Evolutionary conservation across 1,140 invertebrate genomes (phyloP), one percentile per base, ranked within the genome.

Genomic region (Dysdera silvatica): DNA sequence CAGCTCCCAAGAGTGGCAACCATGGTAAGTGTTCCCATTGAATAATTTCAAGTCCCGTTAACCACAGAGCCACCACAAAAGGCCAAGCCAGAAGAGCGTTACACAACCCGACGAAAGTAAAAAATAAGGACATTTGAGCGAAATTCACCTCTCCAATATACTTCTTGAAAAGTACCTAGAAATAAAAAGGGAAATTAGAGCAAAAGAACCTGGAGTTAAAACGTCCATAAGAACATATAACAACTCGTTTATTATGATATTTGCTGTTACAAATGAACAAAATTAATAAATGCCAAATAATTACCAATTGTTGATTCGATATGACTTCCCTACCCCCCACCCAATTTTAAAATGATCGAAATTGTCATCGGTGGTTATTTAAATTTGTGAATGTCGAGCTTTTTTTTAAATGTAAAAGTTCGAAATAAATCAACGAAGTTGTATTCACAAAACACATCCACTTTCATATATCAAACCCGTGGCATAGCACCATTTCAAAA

Each of bases 81-180:
- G 91, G 91, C 90, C 91, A 94, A 68, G 94, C 78, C 47, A 94
- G 76, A 5, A 87, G 78, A 0, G 86, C 85, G 74, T 90, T 92
- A 65, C 91, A 81, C 48, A 91, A 78, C 24, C 90, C 89, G 70
- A 95, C 83, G 4, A 90, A 79, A 0, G 89, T 87, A 75, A 93
- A 91, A 74, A 92, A 91, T 53, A 94, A 76, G 3, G 89, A 87
- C 59, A 91, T 84, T 77, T 93, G 89, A 14, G 88, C 89, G 62
- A 88, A 86, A 43, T 84, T 89, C 41, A 89, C 87, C 69, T 92
- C 88, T n/a, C 90, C 90, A 74, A 94, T 86, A 52, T 92, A 85
- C 79, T 91, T 91, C 71, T 89, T 87, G 76, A 92, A 91, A 65
- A 92, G 80, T 54, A 93, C 89, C 88, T 91, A 71, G 3, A 68